These are phyloP conservation scores for Drosophila picticornis DNA, from an alignment of 2,888 invertebrate species.

Conservation along the genomic window DNA sequence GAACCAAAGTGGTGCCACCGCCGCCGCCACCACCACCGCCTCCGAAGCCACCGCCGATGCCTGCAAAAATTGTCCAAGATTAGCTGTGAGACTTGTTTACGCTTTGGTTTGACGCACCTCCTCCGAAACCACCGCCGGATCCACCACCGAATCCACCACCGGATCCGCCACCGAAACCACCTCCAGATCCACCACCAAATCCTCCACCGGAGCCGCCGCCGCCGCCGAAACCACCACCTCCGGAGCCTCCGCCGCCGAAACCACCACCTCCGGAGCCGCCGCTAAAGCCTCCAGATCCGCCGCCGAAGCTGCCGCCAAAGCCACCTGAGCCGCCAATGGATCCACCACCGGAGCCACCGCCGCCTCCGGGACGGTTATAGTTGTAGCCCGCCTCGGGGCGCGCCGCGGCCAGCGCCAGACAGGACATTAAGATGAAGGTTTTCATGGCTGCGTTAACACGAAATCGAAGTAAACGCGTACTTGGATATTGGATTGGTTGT, in stretches of 20 bases:
- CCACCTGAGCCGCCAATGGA: constrained; percentile 54
- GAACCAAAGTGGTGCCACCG: constrained; percentile 87
- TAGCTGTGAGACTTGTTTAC: constrained; percentile 19
- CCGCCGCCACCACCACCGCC: constrained; percentile 82
- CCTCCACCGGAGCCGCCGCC: constrained; percentile 60
- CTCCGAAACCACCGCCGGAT: constrained; percentile 66
- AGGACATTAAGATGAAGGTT: constrained; percentile 85
- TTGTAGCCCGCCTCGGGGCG: constrained; percentile 85
- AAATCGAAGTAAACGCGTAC: constrained; percentile 47
- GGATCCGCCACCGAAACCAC: constrained; percentile 55
- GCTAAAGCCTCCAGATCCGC: constrained; percentile 74
- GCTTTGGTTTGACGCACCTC: constrained; percentile 56
- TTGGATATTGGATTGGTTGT: constrained; percentile 17
- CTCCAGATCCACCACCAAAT: constrained; percentile 62
- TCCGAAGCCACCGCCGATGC: constrained; percentile 69
- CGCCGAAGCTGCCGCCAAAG: constrained; percentile 61
- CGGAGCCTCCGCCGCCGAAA: constrained; percentile 56
- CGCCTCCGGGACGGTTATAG: constrained; percentile 85
- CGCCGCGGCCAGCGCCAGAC: constrained; percentile 85
- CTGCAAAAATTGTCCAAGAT: constrained; percentile 49
- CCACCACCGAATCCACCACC: constrained; percentile 66
- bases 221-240: constrained; percentile 58
- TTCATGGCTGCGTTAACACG: constrained; percentile 77
- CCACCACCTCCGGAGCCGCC: constrained; percentile 81
- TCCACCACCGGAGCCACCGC: constrained; percentile 80